A percentile compares a stretch with the other conserved stretches of the same genome.
Evolutionary conservation across 2,888 invertebrate species (phyloP).

Genomic region (Diplolepis rosae): DNA sequence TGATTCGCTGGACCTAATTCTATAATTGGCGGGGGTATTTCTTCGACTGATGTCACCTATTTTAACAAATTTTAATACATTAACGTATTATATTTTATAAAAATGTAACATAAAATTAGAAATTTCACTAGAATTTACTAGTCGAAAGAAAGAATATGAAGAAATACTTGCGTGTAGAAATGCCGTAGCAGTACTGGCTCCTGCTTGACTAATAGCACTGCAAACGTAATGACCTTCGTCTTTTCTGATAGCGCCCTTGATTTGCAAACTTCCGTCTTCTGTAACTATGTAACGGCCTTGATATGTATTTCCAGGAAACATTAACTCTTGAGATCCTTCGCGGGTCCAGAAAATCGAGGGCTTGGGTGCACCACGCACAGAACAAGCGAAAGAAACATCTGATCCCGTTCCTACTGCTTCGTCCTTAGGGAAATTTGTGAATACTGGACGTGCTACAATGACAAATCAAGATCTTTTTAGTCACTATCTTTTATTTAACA

Average conservation of each 20-base stretch:
- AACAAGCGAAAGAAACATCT: slow-evolving; percentile 91
- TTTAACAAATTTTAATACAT: neutral
- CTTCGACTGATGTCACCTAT: slow-evolving; percentile 84
- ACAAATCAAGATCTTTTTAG: slow-evolving; percentile 4
- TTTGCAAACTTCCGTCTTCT: slow-evolving; percentile 78
- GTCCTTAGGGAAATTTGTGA: slow-evolving; percentile 89
- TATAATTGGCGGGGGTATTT: slow-evolving; percentile 90
- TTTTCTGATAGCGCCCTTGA: slow-evolving; percentile 77
- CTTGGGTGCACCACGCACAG: slow-evolving; percentile 91
- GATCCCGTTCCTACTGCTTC: slow-evolving; percentile 91
- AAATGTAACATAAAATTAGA: no score
- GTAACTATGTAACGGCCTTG: slow-evolving; percentile 76
- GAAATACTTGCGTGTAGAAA: no score
- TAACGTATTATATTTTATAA: no score
- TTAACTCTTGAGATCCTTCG: slow-evolving; percentile 90
- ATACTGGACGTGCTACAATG: slow-evolving; percentile 87
- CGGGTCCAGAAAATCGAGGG: slow-evolving; percentile 97
- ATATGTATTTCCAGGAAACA: slow-evolving; percentile 86
- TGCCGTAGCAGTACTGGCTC: slow-evolving; percentile 90
- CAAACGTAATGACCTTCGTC: slow-evolving; percentile 93
- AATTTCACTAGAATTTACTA: no score
- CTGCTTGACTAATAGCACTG: slow-evolving; percentile 96
- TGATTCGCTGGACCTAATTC: slow-evolving; percentile 91
- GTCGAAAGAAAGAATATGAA: no score
- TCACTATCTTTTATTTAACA: no score